These are phyloP conservation scores for Acanthurus tractus DNA, from an alignment of 2,797 vertebrate genomes.

Conservation along the genomic window DNA sequence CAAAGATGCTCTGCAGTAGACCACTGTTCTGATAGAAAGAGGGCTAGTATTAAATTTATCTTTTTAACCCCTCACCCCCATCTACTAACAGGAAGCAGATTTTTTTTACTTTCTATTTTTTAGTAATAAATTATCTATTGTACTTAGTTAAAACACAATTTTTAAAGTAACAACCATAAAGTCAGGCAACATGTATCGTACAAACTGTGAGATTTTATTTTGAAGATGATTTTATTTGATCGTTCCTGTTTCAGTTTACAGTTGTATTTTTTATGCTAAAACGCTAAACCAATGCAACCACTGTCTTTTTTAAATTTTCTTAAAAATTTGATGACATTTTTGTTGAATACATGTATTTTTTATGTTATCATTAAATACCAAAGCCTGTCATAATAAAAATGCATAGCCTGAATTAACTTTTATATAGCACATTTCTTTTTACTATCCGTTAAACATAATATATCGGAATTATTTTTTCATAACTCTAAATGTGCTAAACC, in stretches of 20 bases:
- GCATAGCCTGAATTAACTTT: not conserved
- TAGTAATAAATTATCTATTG: too few relatives aligned
- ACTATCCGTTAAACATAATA: not conserved
- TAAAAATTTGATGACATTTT: not conserved
- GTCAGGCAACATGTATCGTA: not conserved
- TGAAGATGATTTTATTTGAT: not conserved
- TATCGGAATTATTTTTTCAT: not conserved
- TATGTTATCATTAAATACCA: not conserved
- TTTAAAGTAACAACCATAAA: not conserved
- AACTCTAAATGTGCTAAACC: not conserved
- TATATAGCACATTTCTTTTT: not conserved
- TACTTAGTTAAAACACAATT: not conserved
- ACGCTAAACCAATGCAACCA: not conserved
- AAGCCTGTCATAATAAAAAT: too few relatives aligned
- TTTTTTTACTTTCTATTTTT: not conserved
- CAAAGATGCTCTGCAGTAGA: constrained; percentile 9
- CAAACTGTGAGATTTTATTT: not conserved
- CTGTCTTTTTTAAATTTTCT: not conserved
- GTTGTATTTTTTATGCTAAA: not conserved
- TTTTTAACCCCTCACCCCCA: not conserved
- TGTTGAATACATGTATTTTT: not conserved
- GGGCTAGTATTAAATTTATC: constrained; percentile 15
- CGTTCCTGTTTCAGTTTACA: not conserved
- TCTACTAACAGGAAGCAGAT: not conserved
- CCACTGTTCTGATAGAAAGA: constrained; percentile 41